Base-by-base conservation (phyloP, 53 echinoderm and acorn worm genomes). In the Henricia sp. region DNA sequence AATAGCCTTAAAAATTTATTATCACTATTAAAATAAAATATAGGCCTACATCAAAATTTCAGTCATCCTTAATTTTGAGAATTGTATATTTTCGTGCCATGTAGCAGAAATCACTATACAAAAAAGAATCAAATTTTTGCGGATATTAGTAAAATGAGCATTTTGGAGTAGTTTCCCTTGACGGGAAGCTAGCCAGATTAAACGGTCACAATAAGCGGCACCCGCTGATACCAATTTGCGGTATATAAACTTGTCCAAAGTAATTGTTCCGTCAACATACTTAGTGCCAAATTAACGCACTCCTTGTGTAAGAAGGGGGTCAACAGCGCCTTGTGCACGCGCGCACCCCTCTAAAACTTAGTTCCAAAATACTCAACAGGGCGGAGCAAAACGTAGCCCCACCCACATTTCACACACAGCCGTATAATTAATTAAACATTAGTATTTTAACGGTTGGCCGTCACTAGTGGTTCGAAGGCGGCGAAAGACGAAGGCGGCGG, bases 261-360 rank as follows among this genome's bases (percentile, higher is more conserved):
- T 73, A 73, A 73, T 52, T 53, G 37, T 52, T 73, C 38, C 33
- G 53, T 73, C 52, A 70, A 70, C 70, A 70, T 26, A 43, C 70
- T 46, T 70, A 26, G 25, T 44, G 33, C 41, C 11, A 35, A 68
- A 40, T 68, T 68, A 40, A 68, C 40, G 44, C 35, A 46, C 48
- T 14, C 8, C 53, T 17, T 44, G n/a, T 27, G 64, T 35, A 36
- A 64, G 36, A 64, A 9, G 38, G 17, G 17, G 68, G 37, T 21
- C 68, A 68, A 37, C 68, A 20, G 68, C 68, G n/a, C 32, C 8
- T 19, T 32, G 29, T 13, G 1, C 14, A 9, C 14, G 33, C 30
- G 5, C 9, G 3, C 17, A 29, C 62, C 16, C 62, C 33, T 16
- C 12, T 16, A 60, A 28, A 2, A 19, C 8, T 26, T 30, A 17